phyloP scores from a whole-genome alignment of 2,888 invertebrate species.

The Drosophila koepferae region DNA sequence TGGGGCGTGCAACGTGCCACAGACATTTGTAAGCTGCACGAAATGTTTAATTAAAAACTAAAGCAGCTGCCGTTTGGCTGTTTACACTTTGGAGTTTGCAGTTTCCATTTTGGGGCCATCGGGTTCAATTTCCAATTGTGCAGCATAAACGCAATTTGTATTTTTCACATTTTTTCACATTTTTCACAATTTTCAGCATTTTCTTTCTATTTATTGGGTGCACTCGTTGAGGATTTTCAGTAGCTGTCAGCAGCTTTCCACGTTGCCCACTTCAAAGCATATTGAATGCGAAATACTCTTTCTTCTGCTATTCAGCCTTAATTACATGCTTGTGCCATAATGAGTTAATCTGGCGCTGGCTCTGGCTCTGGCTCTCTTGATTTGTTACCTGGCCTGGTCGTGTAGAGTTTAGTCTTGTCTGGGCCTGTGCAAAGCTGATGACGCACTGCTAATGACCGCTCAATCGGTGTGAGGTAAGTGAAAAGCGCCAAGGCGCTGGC shows the following conservation, averaged over 20 bases:
- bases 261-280: not conserved
- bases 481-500: slow-evolving; percentile 59
- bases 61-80: slow-evolving; percentile 60
- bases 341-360: slow-evolving; percentile 24
- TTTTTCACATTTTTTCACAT: slow-evolving; percentile 51
- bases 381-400: not conserved
- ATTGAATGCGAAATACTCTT: slow-evolving; percentile 26
- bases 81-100: slow-evolving; percentile 53
- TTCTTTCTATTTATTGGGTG: slow-evolving; percentile 33
- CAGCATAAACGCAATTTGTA: slow-evolving; percentile 62
- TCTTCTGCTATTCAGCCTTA: not conserved
- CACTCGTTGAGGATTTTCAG: slow-evolving; percentile 49
- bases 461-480: slow-evolving; percentile 25
- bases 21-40: slow-evolving; percentile 44
- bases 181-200: slow-evolving; percentile 32
- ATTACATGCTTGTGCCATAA: slow-evolving; percentile 10
- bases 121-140: slow-evolving; percentile 51
- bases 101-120: slow-evolving; percentile 30
- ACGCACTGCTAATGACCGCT: slow-evolving; percentile 43
- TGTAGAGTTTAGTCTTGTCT: not conserved
- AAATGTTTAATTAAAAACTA: slow-evolving; percentile 73
- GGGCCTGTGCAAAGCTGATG: slow-evolving; percentile 28
- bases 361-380: not conserved
- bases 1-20: slow-evolving; percentile 39
- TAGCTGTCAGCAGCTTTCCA: slow-evolving; percentile 47